A percentile compares a stretch with the other conserved stretches of the same genome.
Evolutionary conservation across 2,888 invertebrate species (phyloP).

Genomic region (Spialia ferax): DNA sequence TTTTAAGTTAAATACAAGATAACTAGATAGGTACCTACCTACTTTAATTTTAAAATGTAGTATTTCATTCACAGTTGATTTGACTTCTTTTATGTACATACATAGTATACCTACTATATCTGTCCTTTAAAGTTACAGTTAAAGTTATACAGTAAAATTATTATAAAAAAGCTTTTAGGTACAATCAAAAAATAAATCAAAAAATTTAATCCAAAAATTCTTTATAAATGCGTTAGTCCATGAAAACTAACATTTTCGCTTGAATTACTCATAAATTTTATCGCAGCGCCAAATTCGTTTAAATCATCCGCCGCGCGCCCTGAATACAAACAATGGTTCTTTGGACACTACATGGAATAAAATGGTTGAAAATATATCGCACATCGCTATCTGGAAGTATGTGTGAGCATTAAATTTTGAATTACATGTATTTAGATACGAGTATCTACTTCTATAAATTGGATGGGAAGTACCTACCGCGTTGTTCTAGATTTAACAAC

Average conservation of each 20-base stretch:
- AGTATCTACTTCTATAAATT: background rate
- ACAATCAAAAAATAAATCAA: slow-evolving; percentile 13
- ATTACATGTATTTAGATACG: background rate
- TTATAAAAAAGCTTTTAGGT: slow-evolving; percentile 8
- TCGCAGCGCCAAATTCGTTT: slow-evolving; percentile 30
- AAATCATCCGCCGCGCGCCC: slow-evolving; percentile 27
- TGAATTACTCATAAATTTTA: slow-evolving; percentile 34
- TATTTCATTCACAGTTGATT: too few species aligned
- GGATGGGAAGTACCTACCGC: too few species aligned
- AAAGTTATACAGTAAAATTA: background rate
- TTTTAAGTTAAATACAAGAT: too few species aligned
- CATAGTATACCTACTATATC: too few species aligned
- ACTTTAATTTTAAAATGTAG: too few species aligned
- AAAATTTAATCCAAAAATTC: slow-evolving; percentile 16
- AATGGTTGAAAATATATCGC: slow-evolving; percentile 18
- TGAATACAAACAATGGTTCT: slow-evolving; percentile 33
- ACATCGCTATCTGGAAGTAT: background rate
- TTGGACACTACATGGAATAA: slow-evolving; percentile 9
- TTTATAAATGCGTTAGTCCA: slow-evolving; percentile 24
- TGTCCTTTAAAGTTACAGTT: too few species aligned
- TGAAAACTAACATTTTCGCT: slow-evolving; percentile 31
- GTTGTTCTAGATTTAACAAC: too few species aligned
- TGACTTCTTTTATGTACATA: too few species aligned
- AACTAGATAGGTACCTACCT: too few species aligned
- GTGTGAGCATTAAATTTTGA: background rate